Evolutionary conservation across 2,113 vertebrate genomes (phyloP), one percentile per base, ranked within the genome.

Genomic region (Zosterops lateralis): DNA sequence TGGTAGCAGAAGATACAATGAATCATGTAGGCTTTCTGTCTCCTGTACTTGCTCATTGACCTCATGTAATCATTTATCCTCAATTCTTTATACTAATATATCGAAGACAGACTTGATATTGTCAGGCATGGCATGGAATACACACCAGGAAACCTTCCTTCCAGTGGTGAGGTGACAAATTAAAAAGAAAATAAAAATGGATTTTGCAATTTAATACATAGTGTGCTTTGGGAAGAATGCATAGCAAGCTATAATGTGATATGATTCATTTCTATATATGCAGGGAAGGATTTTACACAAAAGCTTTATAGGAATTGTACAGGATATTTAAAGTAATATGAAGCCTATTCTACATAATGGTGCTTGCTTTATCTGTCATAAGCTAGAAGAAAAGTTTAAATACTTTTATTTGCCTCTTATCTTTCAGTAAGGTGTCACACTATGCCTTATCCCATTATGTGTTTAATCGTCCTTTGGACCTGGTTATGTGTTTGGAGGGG

Each of bases 51-150:
- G 74, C 62, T 97, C 95, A 93, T 72, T 98, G 97, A 97, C 96
- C 97, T 98, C 96, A 95, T 94, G 92, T 96, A 97, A 97, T 98
- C 96, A 97, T 97, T 98, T 97, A 97, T 97, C 96, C 66, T 92
- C 91, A 92, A 89, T 96, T 97, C 97, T 97, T 97, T 87, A 60
- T 84, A 86, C 75, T 97, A 96, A 96, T 94, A 24, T 95, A 93
- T 96, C 2, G 18, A 89, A 96, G 92, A 77, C 73, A 81, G 91
- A 58, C 92, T 90, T 96, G 89, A 90, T 97, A 95, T 89, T 95
- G 93, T 96, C 92, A 96, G 85, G 76, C 90, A 67, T 26, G 86
- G 75, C 86, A 81, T 93, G 90, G 84, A 93, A 94, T 90, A 83
- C 25, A n/a, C 89, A 65, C 72, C 94, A 94, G 95, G 95, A 97